These are phyloP conservation scores for Ephialtes manifestator DNA, from an alignment of 2,888 invertebrate species.

Conservation along the genomic window DNA sequence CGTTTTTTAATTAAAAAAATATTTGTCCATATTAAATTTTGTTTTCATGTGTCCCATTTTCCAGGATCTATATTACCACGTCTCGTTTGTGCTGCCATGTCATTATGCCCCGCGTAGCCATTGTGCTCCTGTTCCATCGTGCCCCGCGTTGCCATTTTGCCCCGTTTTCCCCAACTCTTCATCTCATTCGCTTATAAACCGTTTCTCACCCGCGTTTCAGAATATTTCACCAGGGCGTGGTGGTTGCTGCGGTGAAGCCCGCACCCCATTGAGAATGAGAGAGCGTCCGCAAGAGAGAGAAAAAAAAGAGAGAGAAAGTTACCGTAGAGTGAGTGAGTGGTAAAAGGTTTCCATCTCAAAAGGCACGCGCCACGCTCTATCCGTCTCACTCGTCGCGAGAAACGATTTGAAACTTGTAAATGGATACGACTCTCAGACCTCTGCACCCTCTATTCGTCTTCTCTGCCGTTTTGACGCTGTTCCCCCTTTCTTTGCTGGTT, in stretches of 20 bases:
- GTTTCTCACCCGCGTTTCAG: conserved; percentile 73
- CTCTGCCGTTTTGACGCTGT: conserved; percentile 36
- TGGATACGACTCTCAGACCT: conserved; percentile 79
- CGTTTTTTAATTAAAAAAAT: too few relatives aligned
- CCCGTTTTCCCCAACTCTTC: too few relatives aligned
- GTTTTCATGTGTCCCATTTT: too few relatives aligned
- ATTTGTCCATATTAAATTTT: too few relatives aligned
- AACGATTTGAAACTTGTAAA: conserved; percentile 83
- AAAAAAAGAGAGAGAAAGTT: neutral
- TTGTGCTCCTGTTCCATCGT: too few relatives aligned
- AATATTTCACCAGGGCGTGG: conserved; percentile 78
- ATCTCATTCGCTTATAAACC: neutral
- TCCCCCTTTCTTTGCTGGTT: conserved; percentile 39
- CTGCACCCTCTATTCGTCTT: conserved; percentile 67
- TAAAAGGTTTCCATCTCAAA: conserved; percentile 82
- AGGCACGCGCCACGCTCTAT: conserved; percentile 69
- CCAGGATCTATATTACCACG: too few relatives aligned
- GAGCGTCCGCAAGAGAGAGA: conserved; percentile 19
- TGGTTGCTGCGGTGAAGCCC: conserved; percentile 15
- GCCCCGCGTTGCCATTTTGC: too few relatives aligned
- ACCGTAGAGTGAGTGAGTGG: conserved; percentile 72
- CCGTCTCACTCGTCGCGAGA: conserved; percentile 64
- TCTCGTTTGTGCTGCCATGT: too few relatives aligned
- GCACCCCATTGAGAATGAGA: conserved; percentile 46
- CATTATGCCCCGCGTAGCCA: too few relatives aligned